Evolutionary conservation across 1,140 invertebrate species (phyloP).

Genomic region (Ericerus pela): DNA sequence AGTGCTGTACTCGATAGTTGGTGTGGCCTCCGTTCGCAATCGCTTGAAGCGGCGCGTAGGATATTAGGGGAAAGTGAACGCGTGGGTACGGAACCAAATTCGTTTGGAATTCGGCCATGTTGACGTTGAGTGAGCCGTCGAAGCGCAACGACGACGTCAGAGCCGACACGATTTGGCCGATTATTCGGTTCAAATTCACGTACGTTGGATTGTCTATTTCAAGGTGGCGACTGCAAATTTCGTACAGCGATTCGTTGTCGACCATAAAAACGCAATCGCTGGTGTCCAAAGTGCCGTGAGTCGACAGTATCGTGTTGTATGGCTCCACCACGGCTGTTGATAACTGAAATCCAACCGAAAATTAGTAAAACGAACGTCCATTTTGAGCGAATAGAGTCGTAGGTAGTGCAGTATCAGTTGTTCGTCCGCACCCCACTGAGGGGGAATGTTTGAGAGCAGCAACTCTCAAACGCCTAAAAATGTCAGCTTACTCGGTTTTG

Average conservation of each 20-base stretch:
- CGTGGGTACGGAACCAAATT: constrained; percentile 48
- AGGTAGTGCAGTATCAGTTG: too few relatives aligned
- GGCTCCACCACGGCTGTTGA: constrained; percentile 38
- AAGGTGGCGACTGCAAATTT: constrained; percentile 46
- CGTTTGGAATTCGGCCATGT: constrained; percentile 49
- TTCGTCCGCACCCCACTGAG: too few relatives aligned
- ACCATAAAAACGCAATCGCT: constrained; percentile 49
- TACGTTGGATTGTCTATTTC: constrained; percentile 42
- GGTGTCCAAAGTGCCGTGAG: constrained; percentile 45
- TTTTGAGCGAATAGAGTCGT: too few relatives aligned
- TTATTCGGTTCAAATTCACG: constrained; percentile 31
- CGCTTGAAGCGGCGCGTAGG: constrained; percentile 22
- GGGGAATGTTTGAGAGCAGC: too few relatives aligned
- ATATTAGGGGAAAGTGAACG: constrained; percentile 30
- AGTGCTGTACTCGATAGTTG: not conserved
- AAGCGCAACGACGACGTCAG: constrained; percentile 40
- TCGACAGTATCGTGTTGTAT: constrained; percentile 51
- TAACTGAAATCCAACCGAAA: not conserved
- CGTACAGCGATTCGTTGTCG: constrained; percentile 45
- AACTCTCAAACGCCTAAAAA: too few relatives aligned
- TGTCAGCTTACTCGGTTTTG: too few relatives aligned
- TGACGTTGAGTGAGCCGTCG: constrained; percentile 44
- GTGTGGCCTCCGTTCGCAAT: not conserved
- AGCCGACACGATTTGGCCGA: constrained; percentile 35
- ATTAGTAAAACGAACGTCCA: not conserved